Base-by-base conservation (phyloP, 2,797 vertebrate species). In the Parauchenoglanis ngamensis region DNA sequence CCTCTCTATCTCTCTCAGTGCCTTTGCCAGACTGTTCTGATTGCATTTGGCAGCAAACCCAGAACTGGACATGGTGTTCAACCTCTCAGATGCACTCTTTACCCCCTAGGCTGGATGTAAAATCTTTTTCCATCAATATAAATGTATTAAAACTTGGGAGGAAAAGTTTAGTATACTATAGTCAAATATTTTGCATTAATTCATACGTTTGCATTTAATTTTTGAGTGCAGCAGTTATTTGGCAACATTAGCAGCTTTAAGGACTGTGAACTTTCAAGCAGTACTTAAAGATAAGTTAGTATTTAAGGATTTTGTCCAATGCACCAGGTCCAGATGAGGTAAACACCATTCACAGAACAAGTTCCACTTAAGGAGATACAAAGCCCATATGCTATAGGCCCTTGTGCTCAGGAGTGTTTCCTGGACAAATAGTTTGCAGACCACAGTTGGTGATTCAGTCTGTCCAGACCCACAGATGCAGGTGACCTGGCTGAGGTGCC, bases 1-100 rank as follows among this genome's bases (percentile, higher is more conserved):
- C 63, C 65, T 35, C 59, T 49, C 25, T 57, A 23, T 84, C 75
- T 63, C n/a, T 57, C 75, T 65, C 65, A 19, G 49, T 79, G 75
- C 59, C 56, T 86, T 81, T 87, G 75, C 65, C 76, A 79, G 88
- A 76, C 83, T 87, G 44, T 65, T 89, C 23, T 86, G 46, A 89
- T 81, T 76, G 72, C 21, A 21, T 81, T 84, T 81, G 67, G 78
- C 81, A 84, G 40, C 75, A 61, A 67, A 79, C 68, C 46, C 61
- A 85, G 44, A 90, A 63, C 61, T 75, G 80, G 78, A 76, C 57
- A 31, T 44, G 10, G 57, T 85, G 57, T 75, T 67, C 15, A 44
- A 7, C 76, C 7, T 85, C 54, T 86, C 79, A 87, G 31, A 28
- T 31, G 56, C 31, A 54, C 52, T 28, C 79, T 63, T 81, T 78